A percentile compares a stretch with the other conserved stretches of the same genome.
Conservation (phyloP, 2,797 vertebrate genomes). For the Poecilia velifera region DNA sequence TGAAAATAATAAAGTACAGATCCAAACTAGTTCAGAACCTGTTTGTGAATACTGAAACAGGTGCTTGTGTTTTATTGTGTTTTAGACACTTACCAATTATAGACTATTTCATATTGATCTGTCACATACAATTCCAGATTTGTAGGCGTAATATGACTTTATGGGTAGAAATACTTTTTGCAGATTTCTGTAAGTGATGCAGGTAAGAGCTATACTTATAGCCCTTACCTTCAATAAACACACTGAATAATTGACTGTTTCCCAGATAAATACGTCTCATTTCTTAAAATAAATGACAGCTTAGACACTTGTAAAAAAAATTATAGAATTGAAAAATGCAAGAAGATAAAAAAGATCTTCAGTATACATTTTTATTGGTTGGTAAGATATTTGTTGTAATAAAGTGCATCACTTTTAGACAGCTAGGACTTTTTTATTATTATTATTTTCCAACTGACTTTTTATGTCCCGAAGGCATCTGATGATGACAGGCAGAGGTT, state of each 20-base stretch:
- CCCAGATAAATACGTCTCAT: conserved; percentile 54
- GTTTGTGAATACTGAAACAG: neutral
- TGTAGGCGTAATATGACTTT: neutral
- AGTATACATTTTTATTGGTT: neutral
- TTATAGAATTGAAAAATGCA: neutral
- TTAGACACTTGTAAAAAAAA: neutral
- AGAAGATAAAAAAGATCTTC: neutral
- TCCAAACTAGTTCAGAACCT: neutral
- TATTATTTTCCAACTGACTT: conserved; percentile 37
- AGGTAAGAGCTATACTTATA: too few relatives aligned
- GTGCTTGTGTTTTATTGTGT: neutral
- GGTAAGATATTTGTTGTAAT: conserved; percentile 45
- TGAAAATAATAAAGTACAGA: neutral
- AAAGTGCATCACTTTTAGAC: conserved; percentile 48
- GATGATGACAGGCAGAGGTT: conserved; percentile 63
- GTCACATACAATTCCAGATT: neutral
- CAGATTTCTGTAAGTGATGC: too few relatives aligned
- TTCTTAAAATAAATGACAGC: neutral
- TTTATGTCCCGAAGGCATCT: conserved; percentile 53
- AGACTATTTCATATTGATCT: neutral
- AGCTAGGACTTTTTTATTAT: conserved; percentile 44
- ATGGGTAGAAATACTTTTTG: neutral
- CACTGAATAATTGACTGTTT: conserved; percentile 72
- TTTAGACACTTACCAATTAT: neutral
- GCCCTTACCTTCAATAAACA: conserved; percentile 67